phyloP scores from a whole-genome alignment of 2,888 invertebrate species.

The Acrocera orbiculus region DNA sequence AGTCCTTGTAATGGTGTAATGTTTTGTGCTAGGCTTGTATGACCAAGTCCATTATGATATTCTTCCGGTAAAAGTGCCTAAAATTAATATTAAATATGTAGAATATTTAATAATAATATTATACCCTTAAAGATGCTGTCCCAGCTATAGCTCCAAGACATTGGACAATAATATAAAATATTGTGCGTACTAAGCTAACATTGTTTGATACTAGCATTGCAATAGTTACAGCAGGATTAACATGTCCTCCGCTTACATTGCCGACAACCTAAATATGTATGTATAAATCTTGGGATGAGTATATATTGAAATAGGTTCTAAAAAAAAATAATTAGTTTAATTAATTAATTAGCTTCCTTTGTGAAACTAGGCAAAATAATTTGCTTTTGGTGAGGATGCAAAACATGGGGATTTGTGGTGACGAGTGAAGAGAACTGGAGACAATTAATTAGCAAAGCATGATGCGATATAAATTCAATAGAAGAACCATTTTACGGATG shows the following conservation, averaged over 20 bases:
- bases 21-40: slow-evolving; percentile 42
- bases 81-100: slow-evolving; percentile 7
- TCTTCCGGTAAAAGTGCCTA: slow-evolving; percentile 50
- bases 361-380: too few species aligned
- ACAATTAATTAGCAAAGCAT: too few species aligned
- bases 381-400: too few species aligned
- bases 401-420: too few species aligned
- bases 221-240: slow-evolving; percentile 82
- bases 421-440: too few species aligned
- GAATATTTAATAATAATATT: neutral
- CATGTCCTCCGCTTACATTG: slow-evolving; percentile 76
- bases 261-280: slow-evolving; percentile 62
- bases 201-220: slow-evolving; percentile 65
- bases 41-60: slow-evolving; percentile 45
- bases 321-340: too few species aligned
- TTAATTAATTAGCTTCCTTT: too few species aligned
- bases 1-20: slow-evolving; percentile 62
- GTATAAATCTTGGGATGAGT: too few species aligned
- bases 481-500: too few species aligned
- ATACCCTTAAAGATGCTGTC: slow-evolving; percentile 50
- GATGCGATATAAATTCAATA: too few species aligned
- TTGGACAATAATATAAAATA: slow-evolving; percentile 68
- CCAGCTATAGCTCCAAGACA: slow-evolving; percentile 68
- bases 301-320: too few species aligned
- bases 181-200: slow-evolving; percentile 52